Base-by-base conservation (phyloP, 2,888 invertebrate genomes). In the Volucella zonaria region DNA sequence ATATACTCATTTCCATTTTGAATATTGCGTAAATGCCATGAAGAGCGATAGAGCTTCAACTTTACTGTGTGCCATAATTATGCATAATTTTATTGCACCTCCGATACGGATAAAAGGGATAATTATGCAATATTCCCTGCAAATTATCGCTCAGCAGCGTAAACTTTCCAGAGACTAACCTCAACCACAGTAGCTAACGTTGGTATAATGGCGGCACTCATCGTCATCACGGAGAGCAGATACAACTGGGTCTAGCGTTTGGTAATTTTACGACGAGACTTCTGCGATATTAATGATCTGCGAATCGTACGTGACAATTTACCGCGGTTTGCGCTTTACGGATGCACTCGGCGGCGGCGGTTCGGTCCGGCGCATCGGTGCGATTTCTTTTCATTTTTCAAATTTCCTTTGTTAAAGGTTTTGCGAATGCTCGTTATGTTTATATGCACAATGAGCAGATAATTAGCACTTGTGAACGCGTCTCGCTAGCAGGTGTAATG, bases 381-480 rank as follows among this genome's bases (percentile, higher is more conserved):
- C 80, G 68, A 56, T 71, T 78, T 71, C 62, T 14, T 23, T 47
- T 62, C 56, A 62, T 68, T 68, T 56, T 43, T 70, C 62, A 56
- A 68, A 47, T 61, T 78, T 73, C 62, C 68, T 73, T 67, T 67
- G 54, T 61, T 52, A 64, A 42, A 2, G 23, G 15, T 40, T 47
- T 15, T 23, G 66, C 51, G 66, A 81, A 70, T 47, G 61, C 59
- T 61, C 75, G 75, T 79, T 68, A 79, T 61, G 40, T 51, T 81
- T 81, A 85, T 76, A 76, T 85, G 75, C 80, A 85, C 83, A 80
- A 85, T 85, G 83, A 71, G 71, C 66, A 85, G 76, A 66, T 85
- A 81, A 85, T 85, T 85, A 80, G 80, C 83, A 85, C 81, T 67
- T 68, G 64, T 68, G 45, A 64, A 59, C 66, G 64, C 76, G 58